Evolutionary conservation across 2,797 vertebrate species (phyloP).

Genomic region (Tenualosa thibaudeaui): DNA sequence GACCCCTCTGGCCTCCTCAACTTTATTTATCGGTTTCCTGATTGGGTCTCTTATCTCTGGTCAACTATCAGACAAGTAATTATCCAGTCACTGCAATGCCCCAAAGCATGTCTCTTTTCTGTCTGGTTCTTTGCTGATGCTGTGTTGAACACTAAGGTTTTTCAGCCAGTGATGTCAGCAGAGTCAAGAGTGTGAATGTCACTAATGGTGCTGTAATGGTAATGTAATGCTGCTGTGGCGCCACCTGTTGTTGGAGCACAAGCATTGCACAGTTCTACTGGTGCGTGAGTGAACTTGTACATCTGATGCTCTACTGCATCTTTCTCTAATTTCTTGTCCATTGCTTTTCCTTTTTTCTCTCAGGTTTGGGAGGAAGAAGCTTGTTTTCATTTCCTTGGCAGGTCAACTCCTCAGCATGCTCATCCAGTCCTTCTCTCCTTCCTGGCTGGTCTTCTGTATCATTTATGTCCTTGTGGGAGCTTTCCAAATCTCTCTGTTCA

Average conservation of each 20-base stretch:
- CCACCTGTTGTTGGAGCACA: not conserved
- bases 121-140: not conserved
- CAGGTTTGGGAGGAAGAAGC: slow-evolving; percentile 91
- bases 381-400: slow-evolving; percentile 83
- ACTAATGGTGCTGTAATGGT: too few species aligned
- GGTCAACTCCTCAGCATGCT: slow-evolving; percentile 84
- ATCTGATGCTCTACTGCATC: not conserved
- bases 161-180: not conserved
- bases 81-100: not conserved
- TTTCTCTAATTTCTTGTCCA: not conserved
- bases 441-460: slow-evolving; percentile 86
- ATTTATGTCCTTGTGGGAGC: slow-evolving; percentile 87
- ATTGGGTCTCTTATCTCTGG: slow-evolving; percentile 87
- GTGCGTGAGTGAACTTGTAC: not conserved
- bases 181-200: not conserved
- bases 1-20: slow-evolving; percentile 85
- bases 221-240: not conserved
- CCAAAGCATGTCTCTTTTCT: not conserved
- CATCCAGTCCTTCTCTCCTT: slow-evolving; percentile 85
- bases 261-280: not conserved
- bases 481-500: slow-evolving; percentile 90
- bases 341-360: not conserved
- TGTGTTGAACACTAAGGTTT: not conserved
- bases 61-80: slow-evolving; percentile 92
- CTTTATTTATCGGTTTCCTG: slow-evolving; percentile 87